phyloP scores from a whole-genome alignment of 2,797 vertebrate species.

The Mallotus villosus region DNA sequence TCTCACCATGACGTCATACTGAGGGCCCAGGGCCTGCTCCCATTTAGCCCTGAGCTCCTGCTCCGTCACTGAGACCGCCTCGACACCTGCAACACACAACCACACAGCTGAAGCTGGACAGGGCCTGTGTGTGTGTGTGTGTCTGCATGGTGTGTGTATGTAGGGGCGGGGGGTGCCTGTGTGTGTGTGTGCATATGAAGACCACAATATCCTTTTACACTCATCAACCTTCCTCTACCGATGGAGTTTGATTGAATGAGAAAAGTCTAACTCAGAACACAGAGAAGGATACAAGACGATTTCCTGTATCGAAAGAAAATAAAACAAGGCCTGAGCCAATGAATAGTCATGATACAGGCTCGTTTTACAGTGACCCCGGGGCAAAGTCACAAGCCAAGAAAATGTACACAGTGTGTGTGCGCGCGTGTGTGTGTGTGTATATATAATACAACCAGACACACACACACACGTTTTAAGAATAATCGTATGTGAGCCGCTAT shows the following conservation, averaged over 20 bases:
- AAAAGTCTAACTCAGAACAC: not conserved
- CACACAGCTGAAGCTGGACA: slow-evolving; percentile 12
- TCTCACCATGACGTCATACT: slow-evolving; percentile 92
- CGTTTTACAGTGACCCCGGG: slow-evolving; percentile 4
- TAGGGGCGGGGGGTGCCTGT: not conserved
- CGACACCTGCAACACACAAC: slow-evolving; percentile 64
- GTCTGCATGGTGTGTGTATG: not conserved
- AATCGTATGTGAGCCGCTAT: slow-evolving; percentile 1
- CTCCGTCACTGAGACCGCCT: slow-evolving; percentile 52
- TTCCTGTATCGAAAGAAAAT: slow-evolving; percentile 21
- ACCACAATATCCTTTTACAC: not conserved
- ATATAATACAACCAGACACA: not conserved
- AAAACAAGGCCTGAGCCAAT: slow-evolving; percentile 17
- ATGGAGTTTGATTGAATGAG: not conserved
- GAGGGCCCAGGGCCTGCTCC: slow-evolving; percentile 87
- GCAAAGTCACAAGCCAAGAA: not conserved
- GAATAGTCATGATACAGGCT: slow-evolving; percentile 3
- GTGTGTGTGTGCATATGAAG: not conserved
- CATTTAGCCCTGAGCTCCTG: slow-evolving; percentile 85
- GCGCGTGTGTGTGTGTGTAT: not conserved
- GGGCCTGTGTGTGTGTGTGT: not conserved
- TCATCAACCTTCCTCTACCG: not conserved
- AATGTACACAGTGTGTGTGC: not conserved
- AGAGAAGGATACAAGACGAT: not conserved
- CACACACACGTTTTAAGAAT: slow-evolving; percentile 25